phyloP scores from a whole-genome alignment of 2,797 vertebrate species.

The Coregonus ussuriensis region DNA sequence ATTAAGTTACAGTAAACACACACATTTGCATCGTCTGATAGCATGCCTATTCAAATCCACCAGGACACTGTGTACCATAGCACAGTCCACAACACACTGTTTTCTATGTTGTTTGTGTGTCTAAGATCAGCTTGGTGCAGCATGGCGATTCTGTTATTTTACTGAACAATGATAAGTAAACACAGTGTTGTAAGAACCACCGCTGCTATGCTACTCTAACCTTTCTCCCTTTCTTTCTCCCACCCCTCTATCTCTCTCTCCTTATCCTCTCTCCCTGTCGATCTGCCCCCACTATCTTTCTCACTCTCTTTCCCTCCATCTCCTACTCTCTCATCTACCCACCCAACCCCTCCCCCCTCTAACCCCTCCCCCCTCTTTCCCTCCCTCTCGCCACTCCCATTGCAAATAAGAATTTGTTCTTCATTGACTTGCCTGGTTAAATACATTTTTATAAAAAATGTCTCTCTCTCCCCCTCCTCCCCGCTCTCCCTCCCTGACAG shows the following conservation, averaged over 20 bases:
- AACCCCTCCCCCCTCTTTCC: neutral
- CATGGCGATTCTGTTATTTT: neutral
- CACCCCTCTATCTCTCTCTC: neutral
- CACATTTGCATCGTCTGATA: slow-evolving; percentile 7
- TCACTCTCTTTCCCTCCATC: too few species aligned
- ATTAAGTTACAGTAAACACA: neutral
- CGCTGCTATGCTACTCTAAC: too few species aligned
- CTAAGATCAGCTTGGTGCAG: neutral
- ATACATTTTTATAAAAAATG: neutral
- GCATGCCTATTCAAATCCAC: slow-evolving; percentile 33
- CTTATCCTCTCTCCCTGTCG: neutral
- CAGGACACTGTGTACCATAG: neutral
- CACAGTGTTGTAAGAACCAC: too few species aligned
- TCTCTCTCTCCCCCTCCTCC: slow-evolving; percentile 8
- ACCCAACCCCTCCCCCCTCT: too few species aligned
- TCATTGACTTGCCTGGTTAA: neutral
- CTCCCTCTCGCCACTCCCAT: neutral
- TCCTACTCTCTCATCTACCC: neutral
- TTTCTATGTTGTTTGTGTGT: slow-evolving; percentile 4
- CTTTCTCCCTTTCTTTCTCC: neutral
- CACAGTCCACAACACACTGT: neutral
- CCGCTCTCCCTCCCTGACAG: slow-evolving; percentile 56
- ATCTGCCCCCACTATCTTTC: too few species aligned
- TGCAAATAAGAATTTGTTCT: neutral
- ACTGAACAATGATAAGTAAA: neutral